phyloP scores from a whole-genome alignment of 2,888 invertebrate genomes.

The Therioaphis trifolii region DNA sequence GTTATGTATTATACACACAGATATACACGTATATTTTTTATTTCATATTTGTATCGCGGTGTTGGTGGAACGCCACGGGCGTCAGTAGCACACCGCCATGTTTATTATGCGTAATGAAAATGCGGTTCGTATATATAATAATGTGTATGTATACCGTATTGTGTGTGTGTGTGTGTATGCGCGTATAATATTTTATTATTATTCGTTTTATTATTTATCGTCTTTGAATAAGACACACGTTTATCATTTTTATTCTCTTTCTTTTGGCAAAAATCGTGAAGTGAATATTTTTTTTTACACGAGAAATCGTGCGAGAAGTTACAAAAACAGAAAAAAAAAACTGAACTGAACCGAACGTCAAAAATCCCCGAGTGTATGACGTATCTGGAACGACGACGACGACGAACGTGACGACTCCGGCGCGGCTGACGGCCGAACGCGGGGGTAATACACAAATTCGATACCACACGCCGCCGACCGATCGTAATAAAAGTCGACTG shows the following conservation, averaged over 20 bases:
- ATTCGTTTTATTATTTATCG: slow-evolving; percentile 59
- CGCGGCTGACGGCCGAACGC: background rate
- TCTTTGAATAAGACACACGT: slow-evolving; percentile 52
- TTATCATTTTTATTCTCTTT: slow-evolving; percentile 45
- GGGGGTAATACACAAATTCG: slow-evolving; percentile 7
- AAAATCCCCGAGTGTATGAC: slow-evolving; percentile 46
- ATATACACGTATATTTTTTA: too few relatives aligned
- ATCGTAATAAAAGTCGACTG: background rate
- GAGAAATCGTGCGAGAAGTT: slow-evolving; percentile 49
- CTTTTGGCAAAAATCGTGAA: slow-evolving; percentile 59
- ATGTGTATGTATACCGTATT: background rate
- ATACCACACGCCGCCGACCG: too few relatives aligned
- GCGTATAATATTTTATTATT: slow-evolving; percentile 23
- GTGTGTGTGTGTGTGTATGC: background rate
- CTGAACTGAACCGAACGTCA: background rate
- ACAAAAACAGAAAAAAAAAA: slow-evolving; percentile 7
- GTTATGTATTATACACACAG: background rate
- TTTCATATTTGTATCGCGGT: slow-evolving; percentile 47
- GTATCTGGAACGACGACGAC: slow-evolving; percentile 54
- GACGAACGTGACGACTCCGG: slow-evolving; percentile 31
- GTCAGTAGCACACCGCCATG: slow-evolving; percentile 26
- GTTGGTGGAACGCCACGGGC: slow-evolving; percentile 50
- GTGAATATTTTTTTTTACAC: slow-evolving; percentile 38
- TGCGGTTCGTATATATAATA: slow-evolving; percentile 38
- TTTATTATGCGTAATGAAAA: slow-evolving; percentile 61